phyloP scores from a whole-genome alignment of 2,888 invertebrate species.

The Cremastinae sp. region DNA sequence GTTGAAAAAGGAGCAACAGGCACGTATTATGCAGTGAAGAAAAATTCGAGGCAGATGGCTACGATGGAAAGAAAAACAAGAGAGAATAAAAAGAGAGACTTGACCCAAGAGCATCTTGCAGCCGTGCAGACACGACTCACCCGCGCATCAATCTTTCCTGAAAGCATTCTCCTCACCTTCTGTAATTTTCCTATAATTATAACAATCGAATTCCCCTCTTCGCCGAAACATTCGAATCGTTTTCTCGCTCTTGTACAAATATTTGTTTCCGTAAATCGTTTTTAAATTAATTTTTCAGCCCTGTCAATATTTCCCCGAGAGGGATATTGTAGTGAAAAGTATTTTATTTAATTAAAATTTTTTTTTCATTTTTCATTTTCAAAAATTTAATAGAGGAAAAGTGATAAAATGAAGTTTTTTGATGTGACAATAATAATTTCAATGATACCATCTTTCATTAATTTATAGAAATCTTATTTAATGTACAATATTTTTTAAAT shows the following conservation, averaged over 20 bases:
- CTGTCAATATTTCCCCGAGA: too few relatives aligned
- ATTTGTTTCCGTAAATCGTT: slow-evolving; percentile 1
- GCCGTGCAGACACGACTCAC: slow-evolving; percentile 49
- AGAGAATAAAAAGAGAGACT: slow-evolving; percentile 20
- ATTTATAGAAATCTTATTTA: too few relatives aligned
- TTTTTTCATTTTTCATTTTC: too few relatives aligned
- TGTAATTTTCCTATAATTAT: slow-evolving; percentile 45
- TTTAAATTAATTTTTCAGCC: not conserved
- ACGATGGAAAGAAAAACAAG: slow-evolving; percentile 12
- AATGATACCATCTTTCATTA: too few relatives aligned
- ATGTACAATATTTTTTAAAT: too few relatives aligned
- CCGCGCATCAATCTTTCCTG: slow-evolving; percentile 54
- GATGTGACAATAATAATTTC: too few relatives aligned
- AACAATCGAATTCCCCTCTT: slow-evolving; percentile 19
- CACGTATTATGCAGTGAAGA: slow-evolving; percentile 45
- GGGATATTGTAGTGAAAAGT: too few relatives aligned
- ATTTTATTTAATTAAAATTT: too few relatives aligned
- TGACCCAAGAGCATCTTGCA: slow-evolving; percentile 60
- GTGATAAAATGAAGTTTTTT: too few relatives aligned
- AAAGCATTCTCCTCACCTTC: slow-evolving; percentile 8
- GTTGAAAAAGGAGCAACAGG: slow-evolving; percentile 33
- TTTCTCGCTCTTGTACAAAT: slow-evolving; percentile 3
- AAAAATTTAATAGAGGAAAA: too few relatives aligned
- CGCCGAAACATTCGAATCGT: slow-evolving; percentile 15
- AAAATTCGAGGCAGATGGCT: slow-evolving; percentile 64